phyloP scores from a whole-genome alignment of 1,140 invertebrate genomes.

The Ceratina australensis region DNA sequence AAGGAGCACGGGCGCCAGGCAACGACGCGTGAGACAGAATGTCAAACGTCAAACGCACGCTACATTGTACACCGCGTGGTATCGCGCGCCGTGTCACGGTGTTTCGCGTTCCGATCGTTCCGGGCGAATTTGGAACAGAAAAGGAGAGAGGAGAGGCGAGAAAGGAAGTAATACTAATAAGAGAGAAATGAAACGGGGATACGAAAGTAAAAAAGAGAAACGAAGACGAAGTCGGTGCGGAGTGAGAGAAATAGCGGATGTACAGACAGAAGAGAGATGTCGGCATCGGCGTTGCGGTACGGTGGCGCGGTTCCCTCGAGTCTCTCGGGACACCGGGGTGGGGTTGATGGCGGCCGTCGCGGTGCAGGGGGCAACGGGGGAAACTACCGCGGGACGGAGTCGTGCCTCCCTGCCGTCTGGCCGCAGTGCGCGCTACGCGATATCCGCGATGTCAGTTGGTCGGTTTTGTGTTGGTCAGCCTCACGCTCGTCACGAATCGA shows the following conservation, averaged over 20 bases:
- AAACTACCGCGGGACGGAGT: constrained; percentile 56
- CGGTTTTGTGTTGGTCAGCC: constrained; percentile 75
- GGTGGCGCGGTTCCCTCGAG: background rate
- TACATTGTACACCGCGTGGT: too few relatives aligned
- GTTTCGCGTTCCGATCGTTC: too few relatives aligned
- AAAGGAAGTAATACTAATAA: background rate
- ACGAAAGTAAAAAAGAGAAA: background rate
- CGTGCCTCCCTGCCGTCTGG: constrained; percentile 67
- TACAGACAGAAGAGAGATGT: constrained; percentile 18
- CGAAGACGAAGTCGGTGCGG: background rate
- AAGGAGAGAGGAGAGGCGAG: background rate
- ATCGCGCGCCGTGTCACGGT: too few relatives aligned
- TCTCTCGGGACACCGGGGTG: too few relatives aligned
- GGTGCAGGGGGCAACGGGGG: constrained; percentile 38
- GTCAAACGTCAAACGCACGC: background rate
- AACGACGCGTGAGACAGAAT: constrained; percentile 7
- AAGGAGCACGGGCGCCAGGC: background rate
- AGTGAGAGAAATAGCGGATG: constrained; percentile 16
- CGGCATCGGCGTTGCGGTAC: background rate
- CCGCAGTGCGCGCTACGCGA: constrained; percentile 78
- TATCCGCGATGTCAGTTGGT: constrained; percentile 64
- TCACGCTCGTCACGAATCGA: constrained; percentile 63
- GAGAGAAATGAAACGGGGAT: background rate
- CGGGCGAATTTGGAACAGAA: too few relatives aligned
- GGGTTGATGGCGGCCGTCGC: constrained; percentile 1